Percentiles rank a stretch among this genome's conserved stretches.
Conservation (phyloP, 2,113 vertebrate species). For the Uropsilus gracilis region DNA sequence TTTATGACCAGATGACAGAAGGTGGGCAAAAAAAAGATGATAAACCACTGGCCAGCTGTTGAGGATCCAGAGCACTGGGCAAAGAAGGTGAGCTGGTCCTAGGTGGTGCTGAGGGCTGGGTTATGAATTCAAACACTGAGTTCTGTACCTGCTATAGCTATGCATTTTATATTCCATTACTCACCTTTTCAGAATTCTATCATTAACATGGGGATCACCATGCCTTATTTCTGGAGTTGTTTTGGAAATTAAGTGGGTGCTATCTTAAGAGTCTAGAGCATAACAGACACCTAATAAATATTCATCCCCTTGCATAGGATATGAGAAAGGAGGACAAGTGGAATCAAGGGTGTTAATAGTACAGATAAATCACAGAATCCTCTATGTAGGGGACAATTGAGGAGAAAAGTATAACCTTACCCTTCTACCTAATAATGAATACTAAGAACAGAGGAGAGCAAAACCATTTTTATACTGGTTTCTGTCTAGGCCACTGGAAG, state of each 20-base stretch:
- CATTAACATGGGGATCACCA: not conserved
- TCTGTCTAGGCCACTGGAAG: not conserved
- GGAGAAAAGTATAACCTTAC: not conserved
- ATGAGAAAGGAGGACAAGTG: not conserved
- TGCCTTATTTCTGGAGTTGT: not conserved
- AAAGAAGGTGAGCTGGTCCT: not conserved
- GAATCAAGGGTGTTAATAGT: not conserved
- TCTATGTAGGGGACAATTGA: not conserved
- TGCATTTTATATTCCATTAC: not conserved
- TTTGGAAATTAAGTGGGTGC: not conserved
- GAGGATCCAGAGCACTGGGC: not conserved
- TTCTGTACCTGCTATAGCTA: not conserved
- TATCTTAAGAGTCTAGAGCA: not conserved
- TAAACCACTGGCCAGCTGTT: not conserved
- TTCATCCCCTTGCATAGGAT: no score
- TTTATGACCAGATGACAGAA: not conserved
- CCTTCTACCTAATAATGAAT: not conserved
- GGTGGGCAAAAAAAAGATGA: not conserved
- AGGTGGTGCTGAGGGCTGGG: not conserved
- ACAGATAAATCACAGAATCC: not conserved
- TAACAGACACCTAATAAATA: not conserved
- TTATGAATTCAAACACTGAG: not conserved
- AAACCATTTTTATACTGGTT: slow-evolving; percentile 21
- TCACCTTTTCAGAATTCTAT: not conserved
- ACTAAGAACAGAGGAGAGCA: not conserved